A percentile compares a stretch with the other conserved stretches of the same genome.
These are phyloP conservation scores for Danio rerio DNA, from an alignment of 2,113 vertebrate genomes.

Conservation along the genomic window GRCz12tu NC_133185.1:37591501-37592000, in stretches of 20 bases:
- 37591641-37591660: conserved; percentile 61
- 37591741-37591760: conserved; percentile 66
- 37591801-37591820: conserved; percentile 62
- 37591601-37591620: conserved; percentile 61
- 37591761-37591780: conserved; percentile 65
- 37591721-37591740: conserved; percentile 42
- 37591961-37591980: neutral
- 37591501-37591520: conserved; percentile 87
- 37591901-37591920: conserved; percentile 64
- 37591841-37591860: conserved; percentile 68
- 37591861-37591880: conserved; percentile 61
- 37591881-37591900: conserved; percentile 64
- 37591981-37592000: conserved; percentile 6
- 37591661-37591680: conserved; percentile 55
- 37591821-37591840: conserved; percentile 54
- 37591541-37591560: conserved; percentile 93
- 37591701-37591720: conserved; percentile 51
- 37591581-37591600: conserved; percentile 59
- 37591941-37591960: neutral
- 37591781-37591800: conserved; percentile 64
- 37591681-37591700: conserved; percentile 79
- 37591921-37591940: neutral
- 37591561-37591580: conserved; percentile 75
- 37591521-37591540: conserved; percentile 88
- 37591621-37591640: conserved; percentile 61